Percentiles rank a stretch among this genome's conserved stretches.
These are phyloP conservation scores for Charadrius vociferus DNA, from an alignment of 2,113 vertebrate genomes.

Conservation along the genomic window DNA sequence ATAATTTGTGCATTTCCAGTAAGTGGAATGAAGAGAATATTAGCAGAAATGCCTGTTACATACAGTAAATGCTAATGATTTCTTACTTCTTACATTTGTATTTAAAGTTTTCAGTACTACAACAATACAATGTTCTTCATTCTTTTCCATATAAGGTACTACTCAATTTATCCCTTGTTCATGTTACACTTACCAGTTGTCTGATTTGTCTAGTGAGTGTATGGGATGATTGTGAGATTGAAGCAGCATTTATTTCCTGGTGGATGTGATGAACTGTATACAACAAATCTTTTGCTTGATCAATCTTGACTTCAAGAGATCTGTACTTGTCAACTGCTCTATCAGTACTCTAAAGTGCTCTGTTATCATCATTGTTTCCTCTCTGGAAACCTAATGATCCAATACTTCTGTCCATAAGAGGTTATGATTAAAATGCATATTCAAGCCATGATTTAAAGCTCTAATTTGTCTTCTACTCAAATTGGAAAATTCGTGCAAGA, in stretches of 20 bases:
- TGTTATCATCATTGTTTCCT: neutral
- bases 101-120: neutral
- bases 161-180: neutral
- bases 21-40: neutral
- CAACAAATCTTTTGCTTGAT: neutral
- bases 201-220: neutral
- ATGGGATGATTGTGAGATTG: neutral
- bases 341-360: neutral
- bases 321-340: neutral
- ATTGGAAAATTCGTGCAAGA: neutral
- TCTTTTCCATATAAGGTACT: neutral
- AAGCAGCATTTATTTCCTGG: neutral
- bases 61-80: neutral
- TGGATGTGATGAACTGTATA: neutral
- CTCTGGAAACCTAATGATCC: neutral
- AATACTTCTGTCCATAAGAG: neutral
- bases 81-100: neutral
- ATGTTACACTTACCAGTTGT: neutral
- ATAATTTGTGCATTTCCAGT: neutral
- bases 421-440: neutral
- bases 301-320: neutral
- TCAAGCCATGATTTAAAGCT: neutral
- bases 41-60: neutral
- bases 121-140: neutral
- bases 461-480: neutral